These are phyloP conservation scores for Timandra comae DNA, from an alignment of 2,888 invertebrate genomes.

Conservation along the genomic window DNA sequence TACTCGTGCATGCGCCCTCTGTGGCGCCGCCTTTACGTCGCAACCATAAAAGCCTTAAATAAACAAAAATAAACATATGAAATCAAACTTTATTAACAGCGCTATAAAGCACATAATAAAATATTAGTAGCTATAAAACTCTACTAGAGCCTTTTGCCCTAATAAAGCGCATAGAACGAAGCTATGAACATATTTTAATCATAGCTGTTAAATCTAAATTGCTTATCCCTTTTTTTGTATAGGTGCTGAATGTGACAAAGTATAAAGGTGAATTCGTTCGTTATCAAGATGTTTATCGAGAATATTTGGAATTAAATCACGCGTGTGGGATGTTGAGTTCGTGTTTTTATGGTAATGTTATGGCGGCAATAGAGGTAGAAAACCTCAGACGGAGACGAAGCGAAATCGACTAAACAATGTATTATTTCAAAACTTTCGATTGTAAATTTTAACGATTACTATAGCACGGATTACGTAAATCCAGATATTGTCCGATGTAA, in stretches of 20 bases:
- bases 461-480: slow-evolving; percentile 14
- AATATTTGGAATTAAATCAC: slow-evolving; percentile 58
- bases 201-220: slow-evolving; percentile 22
- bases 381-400: slow-evolving; percentile 27
- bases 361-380: slow-evolving; percentile 39
- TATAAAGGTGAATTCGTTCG: slow-evolving; percentile 33
- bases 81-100: slow-evolving; percentile 16
- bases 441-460: slow-evolving; percentile 34
- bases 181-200: slow-evolving; percentile 35
- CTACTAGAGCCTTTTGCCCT: slow-evolving; percentile 12
- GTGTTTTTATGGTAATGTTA: slow-evolving; percentile 59
- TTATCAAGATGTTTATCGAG: slow-evolving; percentile 45
- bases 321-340: slow-evolving; percentile 46
- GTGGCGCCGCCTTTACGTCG: slow-evolving; percentile 42
- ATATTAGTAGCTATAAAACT: slow-evolving; percentile 17
- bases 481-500: slow-evolving; percentile 14
- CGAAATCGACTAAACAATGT: slow-evolving; percentile 47
- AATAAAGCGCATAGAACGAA: not conserved
- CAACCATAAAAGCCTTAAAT: slow-evolving; percentile 22
- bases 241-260: slow-evolving; percentile 38
- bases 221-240: slow-evolving; percentile 1
- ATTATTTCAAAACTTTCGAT: slow-evolving; percentile 39
- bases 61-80: slow-evolving; percentile 10
- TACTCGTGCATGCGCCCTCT: slow-evolving; percentile 44
- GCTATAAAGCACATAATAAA: slow-evolving; percentile 10